Evolutionary conservation across 2,888 invertebrate genomes (phyloP), one percentile per base, ranked within the genome.

Genomic region (Drosophila antonietae): DNA sequence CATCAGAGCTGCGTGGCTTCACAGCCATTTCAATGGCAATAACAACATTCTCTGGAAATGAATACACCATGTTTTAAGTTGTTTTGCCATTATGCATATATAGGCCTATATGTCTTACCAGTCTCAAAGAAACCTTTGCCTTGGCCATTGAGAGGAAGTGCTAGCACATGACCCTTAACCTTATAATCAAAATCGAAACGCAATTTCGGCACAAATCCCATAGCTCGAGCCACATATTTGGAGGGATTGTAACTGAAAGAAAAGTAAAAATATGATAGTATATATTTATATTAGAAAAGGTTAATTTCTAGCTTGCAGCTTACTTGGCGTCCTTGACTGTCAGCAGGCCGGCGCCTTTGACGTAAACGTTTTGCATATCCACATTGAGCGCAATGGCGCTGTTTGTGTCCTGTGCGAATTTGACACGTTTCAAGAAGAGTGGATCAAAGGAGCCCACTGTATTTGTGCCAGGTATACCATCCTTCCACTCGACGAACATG

Each of bases 131-230:
- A 57, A 2, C 88, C 85, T 15, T 92, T 91, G 39, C 95, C 95
- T 43, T 94, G 93, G 20, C 95, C 95, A 61, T 94, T 94, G 62
- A 95, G 91, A 41, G 95, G 95, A 66, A 95, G 94, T n/a, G 95
- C 92, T 59, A 95, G 91, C 83, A 95, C 95, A 88, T 95, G 94
- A 52, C 95, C 95, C 81, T 94, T 93, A 31, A 95, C 92, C 75
- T 94, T 94, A 83, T 95, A 96, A 6, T 94, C 94, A 51, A 95
- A 95, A 81, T 95, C 95, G 68, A 95, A 95, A 76, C 95, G 93
- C 80, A 95, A 91, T 89, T 94, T 94, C 3, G 95, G 95, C 10
- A 95, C 92, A 35, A 93, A 91, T 3, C 95, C 93, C 91, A 72
- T 0, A 14, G 57, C 63, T 39, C 46, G 75, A 5, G 66, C 65